Conservation (phyloP, 2,797 vertebrate genomes). For the Tapera naevia region DNA sequence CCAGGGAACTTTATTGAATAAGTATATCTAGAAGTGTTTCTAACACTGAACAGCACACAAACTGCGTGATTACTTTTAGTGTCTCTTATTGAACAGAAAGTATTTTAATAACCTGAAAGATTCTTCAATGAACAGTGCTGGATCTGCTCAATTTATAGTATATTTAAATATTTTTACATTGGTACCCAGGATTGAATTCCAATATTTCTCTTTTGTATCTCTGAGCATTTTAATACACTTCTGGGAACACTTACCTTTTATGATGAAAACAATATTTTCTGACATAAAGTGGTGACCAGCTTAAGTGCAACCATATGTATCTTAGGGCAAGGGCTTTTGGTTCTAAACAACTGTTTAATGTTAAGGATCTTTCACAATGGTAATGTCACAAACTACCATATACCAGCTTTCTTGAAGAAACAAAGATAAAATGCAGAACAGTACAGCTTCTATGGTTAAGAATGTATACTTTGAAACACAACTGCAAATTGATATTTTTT, state of each 20-base stretch:
- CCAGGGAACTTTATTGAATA: slow-evolving; percentile 57
- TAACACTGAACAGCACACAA: slow-evolving; percentile 59
- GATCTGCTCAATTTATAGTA: slow-evolving; percentile 63
- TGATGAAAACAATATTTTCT: slow-evolving; percentile 74
- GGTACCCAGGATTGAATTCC: slow-evolving; percentile 64
- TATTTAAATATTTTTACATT: slow-evolving; percentile 70
- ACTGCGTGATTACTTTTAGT: slow-evolving; percentile 28
- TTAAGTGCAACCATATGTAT: slow-evolving; percentile 65
- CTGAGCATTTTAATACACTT: slow-evolving; percentile 61
- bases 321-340: slow-evolving; percentile 10
- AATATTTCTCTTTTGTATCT: slow-evolving; percentile 68
- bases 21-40: slow-evolving; percentile 25
- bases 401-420: neutral
- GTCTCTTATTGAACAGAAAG: slow-evolving; percentile 51
- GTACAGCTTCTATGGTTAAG: neutral
- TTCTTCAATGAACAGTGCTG: slow-evolving; percentile 53
- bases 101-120: slow-evolving; percentile 73
- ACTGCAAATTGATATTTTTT: neutral
- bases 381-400: slow-evolving; percentile 7
- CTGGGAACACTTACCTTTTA: slow-evolving; percentile 72
- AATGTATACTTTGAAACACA: neutral
- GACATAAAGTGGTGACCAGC: slow-evolving; percentile 59
- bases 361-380: slow-evolving; percentile 31
- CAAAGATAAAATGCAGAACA: neutral
- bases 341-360: slow-evolving; percentile 42